A percentile compares a stretch with the other conserved stretches of the same genome.
Conservation (phyloP, 2,888 invertebrate species). For the Limnephilus marmoratus region DNA sequence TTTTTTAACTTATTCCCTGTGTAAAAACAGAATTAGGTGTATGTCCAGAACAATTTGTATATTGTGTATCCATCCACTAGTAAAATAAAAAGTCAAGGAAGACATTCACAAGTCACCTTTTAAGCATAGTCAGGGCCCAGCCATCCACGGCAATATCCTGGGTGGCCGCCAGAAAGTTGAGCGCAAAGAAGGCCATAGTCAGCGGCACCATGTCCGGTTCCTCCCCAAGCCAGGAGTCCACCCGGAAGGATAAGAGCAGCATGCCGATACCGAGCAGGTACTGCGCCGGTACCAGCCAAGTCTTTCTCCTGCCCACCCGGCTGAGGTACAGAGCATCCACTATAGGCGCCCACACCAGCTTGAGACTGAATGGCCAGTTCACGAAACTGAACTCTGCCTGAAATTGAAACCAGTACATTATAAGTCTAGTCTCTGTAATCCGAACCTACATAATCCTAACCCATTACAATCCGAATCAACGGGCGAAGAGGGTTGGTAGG, state of each 20-base stretch:
- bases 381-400: constrained; percentile 95
- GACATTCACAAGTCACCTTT: constrained; percentile 78
- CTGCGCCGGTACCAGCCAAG: constrained; percentile 96
- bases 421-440: too few relatives aligned
- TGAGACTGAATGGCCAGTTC: constrained; percentile 94
- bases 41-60: too few relatives aligned
- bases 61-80: neutral
- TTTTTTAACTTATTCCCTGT: too few relatives aligned
- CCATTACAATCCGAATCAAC: too few relatives aligned
- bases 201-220: constrained; percentile 86
- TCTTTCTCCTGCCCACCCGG: constrained; percentile 94
- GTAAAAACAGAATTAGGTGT: too few relatives aligned
- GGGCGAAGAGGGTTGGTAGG: too few relatives aligned
- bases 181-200: constrained; percentile 90
- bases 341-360: constrained; percentile 98
- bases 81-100: neutral
- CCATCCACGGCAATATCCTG: constrained; percentile 99
- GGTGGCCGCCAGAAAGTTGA: constrained; percentile 98
- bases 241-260: constrained; percentile 87
- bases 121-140: constrained; percentile 99
- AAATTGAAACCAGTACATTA: constrained; percentile 67
- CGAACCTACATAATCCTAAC: too few relatives aligned
- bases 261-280: constrained; percentile 94
- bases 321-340: constrained; percentile 94
- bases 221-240: constrained; percentile 86